Evolutionary conservation across 2,113 vertebrate genomes (phyloP), one percentile per base, ranked within the genome.

Genomic region (Rhombomys opimus): DNA sequence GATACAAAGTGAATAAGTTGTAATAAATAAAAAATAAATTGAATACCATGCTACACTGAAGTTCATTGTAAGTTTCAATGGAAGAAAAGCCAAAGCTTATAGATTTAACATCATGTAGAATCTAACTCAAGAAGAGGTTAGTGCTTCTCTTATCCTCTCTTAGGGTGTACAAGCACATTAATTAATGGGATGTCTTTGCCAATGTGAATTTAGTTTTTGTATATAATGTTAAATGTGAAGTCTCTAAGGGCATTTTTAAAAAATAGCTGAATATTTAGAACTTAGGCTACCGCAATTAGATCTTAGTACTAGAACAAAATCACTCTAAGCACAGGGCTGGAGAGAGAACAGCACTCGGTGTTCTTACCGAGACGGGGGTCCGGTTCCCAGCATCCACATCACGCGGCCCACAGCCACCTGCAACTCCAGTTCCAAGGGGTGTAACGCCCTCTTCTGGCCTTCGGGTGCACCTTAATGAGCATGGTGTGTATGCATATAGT

Each of bases 141-240:
- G 80, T 17, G 30, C 86, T n/a, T 84, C 30, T 81, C 20, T 25
- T n/a, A 50, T 2, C 22, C 11, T 57, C 86, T 82, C 38, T 90
- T 67, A 25, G 2, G 25, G 2, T 54, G 2, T 54, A 13, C 54
- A 50, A 27, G 25, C 41, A n/a, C 23, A 5, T 68, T 82, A 52
- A 72, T 81, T 63, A 65, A 63, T n/a, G 38, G 75, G 17, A 25
- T 41, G 72, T 67, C 81, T 72, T 86, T 92, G 70, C 73, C 70
- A 87, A 85, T 57, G 27, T 57, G 54, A 59, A 84, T 68, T 87
- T 85, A 20, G 25, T 89, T 87, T 94, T 91, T 87, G 63, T 78
- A 17, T 89, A 72, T 95, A 91, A 86, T 91, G 96, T 96, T 70
- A 90, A 54, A 89, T 18, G 59, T 54, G 46, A 95, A 89, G 77